Evolutionary conservation across 2,113 vertebrate genomes (phyloP).

Genomic region (Chloebia gouldiae): DNA sequence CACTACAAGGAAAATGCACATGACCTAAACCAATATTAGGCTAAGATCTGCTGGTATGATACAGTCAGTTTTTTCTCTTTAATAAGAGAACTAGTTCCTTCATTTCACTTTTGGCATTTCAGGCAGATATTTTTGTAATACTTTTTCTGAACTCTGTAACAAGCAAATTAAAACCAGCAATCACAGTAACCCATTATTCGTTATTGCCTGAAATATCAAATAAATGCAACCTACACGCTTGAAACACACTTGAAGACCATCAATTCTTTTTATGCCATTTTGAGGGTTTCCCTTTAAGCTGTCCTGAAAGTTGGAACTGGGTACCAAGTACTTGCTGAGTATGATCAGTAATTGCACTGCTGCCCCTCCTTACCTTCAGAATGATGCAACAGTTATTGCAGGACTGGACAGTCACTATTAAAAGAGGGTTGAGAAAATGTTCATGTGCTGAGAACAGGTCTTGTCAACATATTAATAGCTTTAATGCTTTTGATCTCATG

Average conservation of each 20-base stretch:
- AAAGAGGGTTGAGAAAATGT: conserved; percentile 24
- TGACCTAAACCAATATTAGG: background rate
- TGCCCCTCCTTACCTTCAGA: conserved; percentile 6
- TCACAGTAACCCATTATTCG: background rate
- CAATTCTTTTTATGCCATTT: background rate
- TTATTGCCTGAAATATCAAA: background rate
- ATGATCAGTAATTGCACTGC: background rate
- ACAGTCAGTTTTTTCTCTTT: background rate
- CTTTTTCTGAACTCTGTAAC: background rate
- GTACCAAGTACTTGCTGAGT: background rate
- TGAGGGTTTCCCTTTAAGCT: background rate
- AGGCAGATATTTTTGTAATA: background rate
- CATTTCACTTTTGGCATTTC: conserved; percentile 1
- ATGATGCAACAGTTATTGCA: conserved; percentile 16
- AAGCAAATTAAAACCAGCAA: conserved; percentile 19
- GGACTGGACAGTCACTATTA: background rate
- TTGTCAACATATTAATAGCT: background rate
- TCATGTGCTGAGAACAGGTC: background rate
- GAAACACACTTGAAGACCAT: background rate
- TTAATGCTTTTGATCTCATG: background rate
- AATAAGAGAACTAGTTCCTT: background rate
- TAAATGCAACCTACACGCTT: background rate
- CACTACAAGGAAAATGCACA: background rate
- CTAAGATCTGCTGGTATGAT: background rate
- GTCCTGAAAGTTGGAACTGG: background rate